A percentile compares a stretch with the other conserved stretches of the same genome.
These are phyloP conservation scores for Patiria miniata DNA, from an alignment of 35 echinoderm and acorn worm species.

Conservation along the genomic window DNA sequence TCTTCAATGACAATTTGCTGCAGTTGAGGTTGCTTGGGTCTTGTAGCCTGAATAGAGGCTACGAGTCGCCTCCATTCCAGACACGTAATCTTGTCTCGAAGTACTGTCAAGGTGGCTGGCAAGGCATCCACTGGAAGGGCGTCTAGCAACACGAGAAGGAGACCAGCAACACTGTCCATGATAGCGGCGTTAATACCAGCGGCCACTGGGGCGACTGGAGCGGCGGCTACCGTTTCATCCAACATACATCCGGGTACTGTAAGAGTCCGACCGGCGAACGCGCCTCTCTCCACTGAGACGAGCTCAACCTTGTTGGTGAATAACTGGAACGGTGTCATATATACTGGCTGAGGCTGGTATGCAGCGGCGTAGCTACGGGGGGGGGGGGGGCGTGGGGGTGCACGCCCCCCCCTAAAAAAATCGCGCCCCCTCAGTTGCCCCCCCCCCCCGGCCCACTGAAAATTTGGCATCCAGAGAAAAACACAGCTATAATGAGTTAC, in stretches of 20 bases:
- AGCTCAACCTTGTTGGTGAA: neutral
- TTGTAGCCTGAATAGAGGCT: neutral
- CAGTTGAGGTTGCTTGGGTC: neutral
- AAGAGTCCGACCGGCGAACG: neutral
- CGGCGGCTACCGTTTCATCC: neutral
- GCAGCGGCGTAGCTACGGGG: too few relatives aligned
- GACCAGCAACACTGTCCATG: neutral
- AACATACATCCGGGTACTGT: constrained; percentile 3
- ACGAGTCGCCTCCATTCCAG: constrained; percentile 34
- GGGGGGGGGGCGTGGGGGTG: too few relatives aligned
- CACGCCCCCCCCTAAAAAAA: too few relatives aligned
- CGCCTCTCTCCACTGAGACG: neutral
- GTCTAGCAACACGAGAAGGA: constrained; percentile 25
- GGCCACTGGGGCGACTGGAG: neutral
- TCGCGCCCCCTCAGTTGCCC: too few relatives aligned
- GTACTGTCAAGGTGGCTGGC: constrained; percentile 21
- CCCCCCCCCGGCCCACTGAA: too few relatives aligned
- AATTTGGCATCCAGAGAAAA: too few relatives aligned
- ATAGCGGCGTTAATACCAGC: neutral
- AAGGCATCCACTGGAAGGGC: constrained; percentile 21
- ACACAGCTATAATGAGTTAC: too few relatives aligned
- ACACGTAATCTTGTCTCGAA: constrained; percentile 38
- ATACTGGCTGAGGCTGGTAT: neutral
- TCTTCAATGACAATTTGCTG: neutral
- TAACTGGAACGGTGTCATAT: too few relatives aligned